Base-by-base conservation (phyloP, 2,888 invertebrate genomes). In the Acronicta alni region DNA sequence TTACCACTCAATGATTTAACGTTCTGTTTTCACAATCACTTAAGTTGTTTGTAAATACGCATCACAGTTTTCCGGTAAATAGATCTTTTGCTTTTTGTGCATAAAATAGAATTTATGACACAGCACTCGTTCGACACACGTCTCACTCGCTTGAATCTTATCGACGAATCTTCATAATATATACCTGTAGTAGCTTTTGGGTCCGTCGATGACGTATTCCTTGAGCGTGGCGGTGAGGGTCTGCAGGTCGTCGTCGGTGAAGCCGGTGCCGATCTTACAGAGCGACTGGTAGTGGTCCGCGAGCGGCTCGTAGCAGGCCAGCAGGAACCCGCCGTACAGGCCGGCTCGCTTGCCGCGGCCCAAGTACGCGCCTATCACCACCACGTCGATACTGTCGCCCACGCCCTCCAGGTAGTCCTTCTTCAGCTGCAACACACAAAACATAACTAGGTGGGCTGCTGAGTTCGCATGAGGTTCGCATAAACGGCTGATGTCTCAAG, bases 351-450 rank as follows among this genome's bases (percentile, higher is more conserved):
- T 98, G 15, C 99, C 99, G 77, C 97, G 97, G 0, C 99, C 99
- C 52, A 95, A 90, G 92, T 98, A 99, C 0, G 98, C 99, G 48
- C 99, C 99, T 65, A 99, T 96, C 0, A 99, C 99, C 0, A 99
- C 98, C 45, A 98, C 96, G 94, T 99, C 99, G 35, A 99, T 91
- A 0, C 99, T 99, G 92, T 99, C 99, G 1, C 99, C 99, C 9
- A 98, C 97, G 37, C 99, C 99, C 26, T 99, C 98, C 70, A 99
- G 93, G 92, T 99, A 99, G 94, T 99, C 99, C 86, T 99, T 99
- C 89, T 99, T 99, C 56, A 99, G 90, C 93, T 94, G 85, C 16
- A n/a, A 35, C 2, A 0, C 8, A 35, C 14, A 8, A 14, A 32
- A 32, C 32, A 14, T n/a, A n/a, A n/a, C n/a, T n/a, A n/a, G n/a